phyloP scores from a whole-genome alignment of 2,888 invertebrate species.

The Drosophila mercatorum region DNA sequence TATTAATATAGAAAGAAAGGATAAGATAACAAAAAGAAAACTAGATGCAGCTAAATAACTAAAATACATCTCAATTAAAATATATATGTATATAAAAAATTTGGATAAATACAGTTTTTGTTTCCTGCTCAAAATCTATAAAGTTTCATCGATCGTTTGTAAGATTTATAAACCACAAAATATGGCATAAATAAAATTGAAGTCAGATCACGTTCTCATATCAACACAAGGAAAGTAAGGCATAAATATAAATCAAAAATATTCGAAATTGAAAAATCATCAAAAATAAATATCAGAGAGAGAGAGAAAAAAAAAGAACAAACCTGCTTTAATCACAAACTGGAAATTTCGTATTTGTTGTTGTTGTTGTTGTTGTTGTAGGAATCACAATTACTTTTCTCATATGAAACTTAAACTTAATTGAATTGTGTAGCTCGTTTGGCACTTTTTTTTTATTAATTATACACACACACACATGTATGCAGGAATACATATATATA shows the following conservation, averaged over 20 bases:
- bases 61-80: not conserved
- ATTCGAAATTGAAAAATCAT: conserved; percentile 15
- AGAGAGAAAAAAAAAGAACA: conserved; percentile 21
- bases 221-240: conserved; percentile 70
- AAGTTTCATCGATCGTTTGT: not conserved
- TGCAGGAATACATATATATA: conserved; percentile 1
- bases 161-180: conserved; percentile 13
- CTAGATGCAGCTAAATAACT: not conserved
- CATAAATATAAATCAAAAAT: conserved; percentile 24
- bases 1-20: not conserved
- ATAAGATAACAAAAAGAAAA: not conserved
- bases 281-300: conserved; percentile 6
- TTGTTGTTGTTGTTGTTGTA: not conserved
- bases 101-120: too few species aligned
- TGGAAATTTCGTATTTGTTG: conserved; percentile 39
- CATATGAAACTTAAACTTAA: conserved; percentile 23
- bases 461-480: conserved; percentile 11
- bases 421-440: conserved; percentile 38
- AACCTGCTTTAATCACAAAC: conserved; percentile 59
- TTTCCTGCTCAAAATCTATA: too few species aligned
- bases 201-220: conserved; percentile 54
- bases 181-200: conserved; percentile 14
- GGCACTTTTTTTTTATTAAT: conserved; percentile 15
- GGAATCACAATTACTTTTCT: conserved; percentile 39
- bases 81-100: too few species aligned